Percentiles rank a stretch among this genome's conserved stretches.
These are phyloP conservation scores for Rynchops niger DNA, from an alignment of 2,113 vertebrate species.

Conservation along the genomic window DNA sequence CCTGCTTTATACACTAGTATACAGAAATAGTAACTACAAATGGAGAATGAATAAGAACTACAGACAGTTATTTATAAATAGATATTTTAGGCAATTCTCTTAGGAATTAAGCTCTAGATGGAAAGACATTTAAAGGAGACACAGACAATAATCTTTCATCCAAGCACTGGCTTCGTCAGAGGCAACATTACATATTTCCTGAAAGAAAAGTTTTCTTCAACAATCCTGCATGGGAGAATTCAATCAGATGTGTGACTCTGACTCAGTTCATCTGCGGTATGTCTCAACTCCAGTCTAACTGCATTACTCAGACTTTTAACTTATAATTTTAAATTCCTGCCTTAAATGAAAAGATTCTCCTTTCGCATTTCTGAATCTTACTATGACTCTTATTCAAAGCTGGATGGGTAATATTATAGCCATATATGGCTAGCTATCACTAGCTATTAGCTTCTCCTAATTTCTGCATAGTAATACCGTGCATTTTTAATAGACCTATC, in stretches of 20 bases:
- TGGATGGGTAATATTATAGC: neutral
- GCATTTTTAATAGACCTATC: neutral
- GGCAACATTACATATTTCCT: neutral
- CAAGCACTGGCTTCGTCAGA: neutral
- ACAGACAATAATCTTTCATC: neutral
- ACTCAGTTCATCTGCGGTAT: neutral
- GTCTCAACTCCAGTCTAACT: neutral
- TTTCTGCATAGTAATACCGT: neutral
- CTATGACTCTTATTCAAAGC: neutral
- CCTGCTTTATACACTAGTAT: neutral
- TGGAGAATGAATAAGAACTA: neutral
- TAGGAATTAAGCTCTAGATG: neutral
- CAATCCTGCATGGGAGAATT: neutral
- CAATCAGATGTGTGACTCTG: neutral
- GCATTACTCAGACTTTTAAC: neutral
- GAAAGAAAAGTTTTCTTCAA: neutral
- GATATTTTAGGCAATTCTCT: neutral
- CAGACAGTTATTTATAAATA: neutral
- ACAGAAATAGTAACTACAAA: neutral
- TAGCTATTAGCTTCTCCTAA: neutral
- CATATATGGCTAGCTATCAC: neutral
- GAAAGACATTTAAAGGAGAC: neutral
- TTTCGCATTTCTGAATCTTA: neutral
- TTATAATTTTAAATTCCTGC: neutral
- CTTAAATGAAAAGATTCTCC: neutral